These are phyloP conservation scores for Amphipyra berbera DNA, from an alignment of 2,888 invertebrate species.

Conservation along the genomic window DNA sequence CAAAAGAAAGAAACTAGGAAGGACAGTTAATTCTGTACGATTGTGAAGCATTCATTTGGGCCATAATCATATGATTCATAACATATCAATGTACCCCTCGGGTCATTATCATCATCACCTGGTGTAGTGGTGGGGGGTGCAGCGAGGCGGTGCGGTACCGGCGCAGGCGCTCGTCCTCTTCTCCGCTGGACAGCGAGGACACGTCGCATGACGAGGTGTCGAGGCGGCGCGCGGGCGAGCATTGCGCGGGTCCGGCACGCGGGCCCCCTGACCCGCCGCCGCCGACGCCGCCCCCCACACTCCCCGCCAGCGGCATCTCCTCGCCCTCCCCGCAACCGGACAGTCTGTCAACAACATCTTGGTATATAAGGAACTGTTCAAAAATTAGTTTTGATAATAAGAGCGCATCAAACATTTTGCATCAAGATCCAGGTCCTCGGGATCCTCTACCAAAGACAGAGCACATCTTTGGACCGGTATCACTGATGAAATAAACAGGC, in stretches of 20 bases:
- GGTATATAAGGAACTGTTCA: too few species aligned
- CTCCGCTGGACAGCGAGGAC: constrained; percentile 87
- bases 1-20: too few species aligned
- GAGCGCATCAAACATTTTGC: too few species aligned
- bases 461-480: too few species aligned
- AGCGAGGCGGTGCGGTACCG: constrained; percentile 81
- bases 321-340: constrained; percentile 84
- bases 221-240: constrained; percentile 85
- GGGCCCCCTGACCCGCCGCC: constrained; percentile 60
- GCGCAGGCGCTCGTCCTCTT: constrained; percentile 87
- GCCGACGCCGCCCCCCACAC: constrained; percentile 53
- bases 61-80: neutral
- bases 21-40: too few species aligned
- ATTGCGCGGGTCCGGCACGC: constrained; percentile 84
- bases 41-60: too few species aligned
- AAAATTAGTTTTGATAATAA: too few species aligned
- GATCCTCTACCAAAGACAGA: too few species aligned
- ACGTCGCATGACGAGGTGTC: constrained; percentile 87
- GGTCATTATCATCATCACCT: constrained; percentile 42
- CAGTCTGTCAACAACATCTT: constrained; percentile 74
- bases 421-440: too few species aligned
- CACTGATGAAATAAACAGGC: too few species aligned
- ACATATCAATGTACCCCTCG: too few species aligned
- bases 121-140: constrained; percentile 59
- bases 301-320: constrained; percentile 85